Evolutionary conservation across 2,888 invertebrate species (phyloP).

Genomic region (Machimus rusticus): DNA sequence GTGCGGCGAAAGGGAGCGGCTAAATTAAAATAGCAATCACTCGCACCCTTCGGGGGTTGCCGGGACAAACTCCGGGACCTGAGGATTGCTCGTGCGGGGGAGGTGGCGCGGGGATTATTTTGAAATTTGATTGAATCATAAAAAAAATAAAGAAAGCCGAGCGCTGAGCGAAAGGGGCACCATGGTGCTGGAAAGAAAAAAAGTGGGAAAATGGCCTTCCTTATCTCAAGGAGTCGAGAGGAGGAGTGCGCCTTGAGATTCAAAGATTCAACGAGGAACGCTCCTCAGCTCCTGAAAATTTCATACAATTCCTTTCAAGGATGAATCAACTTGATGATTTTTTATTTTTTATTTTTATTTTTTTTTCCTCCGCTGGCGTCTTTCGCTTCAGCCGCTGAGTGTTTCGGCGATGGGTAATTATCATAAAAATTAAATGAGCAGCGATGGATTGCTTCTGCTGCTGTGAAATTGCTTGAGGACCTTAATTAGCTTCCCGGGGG

Average conservation of each 20-base stretch:
- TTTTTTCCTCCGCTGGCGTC: neutral
- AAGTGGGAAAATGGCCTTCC: conserved; percentile 2
- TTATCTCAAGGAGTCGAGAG: neutral
- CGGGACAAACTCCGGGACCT: neutral
- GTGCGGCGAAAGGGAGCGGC: conserved; percentile 20
- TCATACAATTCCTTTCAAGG: conserved; percentile 26
- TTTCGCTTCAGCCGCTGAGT: neutral
- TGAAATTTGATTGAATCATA: conserved; percentile 48
- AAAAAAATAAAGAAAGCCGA: conserved; percentile 13
- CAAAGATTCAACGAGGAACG: neutral
- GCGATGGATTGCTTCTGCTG: neutral
- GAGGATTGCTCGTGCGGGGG: neutral
- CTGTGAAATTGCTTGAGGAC: neutral
- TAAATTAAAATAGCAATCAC: conserved; percentile 47
- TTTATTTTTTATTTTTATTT: neutral
- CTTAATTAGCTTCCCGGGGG: neutral
- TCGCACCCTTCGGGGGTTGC: conserved; percentile 9
- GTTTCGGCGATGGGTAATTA: conserved; percentile 10
- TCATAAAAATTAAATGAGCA: conserved; percentile 35
- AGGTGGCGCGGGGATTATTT: conserved; percentile 44
- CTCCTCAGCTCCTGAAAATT: neutral
- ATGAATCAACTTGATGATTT: conserved; percentile 23
- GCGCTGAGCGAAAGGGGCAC: neutral
- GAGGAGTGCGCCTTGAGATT: neutral
- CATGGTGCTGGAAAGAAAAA: neutral